Percentiles rank a stretch among this genome's conserved stretches.
phyloP scores from a whole-genome alignment of 64 coral and sea anemone species.

The Orbicella faveolata region DNA sequence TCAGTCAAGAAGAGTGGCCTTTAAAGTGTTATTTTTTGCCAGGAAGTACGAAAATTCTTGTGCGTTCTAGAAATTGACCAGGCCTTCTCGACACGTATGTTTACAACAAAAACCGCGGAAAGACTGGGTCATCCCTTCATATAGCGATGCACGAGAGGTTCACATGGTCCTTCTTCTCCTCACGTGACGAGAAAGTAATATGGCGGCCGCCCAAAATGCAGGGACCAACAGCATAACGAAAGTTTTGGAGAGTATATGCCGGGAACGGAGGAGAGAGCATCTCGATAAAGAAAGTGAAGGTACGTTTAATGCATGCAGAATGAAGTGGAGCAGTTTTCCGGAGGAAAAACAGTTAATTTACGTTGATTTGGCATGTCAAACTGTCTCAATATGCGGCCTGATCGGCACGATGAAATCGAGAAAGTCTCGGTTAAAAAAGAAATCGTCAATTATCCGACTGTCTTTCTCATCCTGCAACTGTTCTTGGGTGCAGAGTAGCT shows the following conservation, averaged over 20 bases:
- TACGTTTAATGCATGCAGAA: conserved; percentile 1
- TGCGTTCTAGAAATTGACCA: not conserved
- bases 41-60: not conserved
- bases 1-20: not conserved
- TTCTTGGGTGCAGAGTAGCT: too few relatives aligned
- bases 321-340: not conserved
- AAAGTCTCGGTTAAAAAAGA: not conserved
- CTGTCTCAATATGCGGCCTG: not conserved
- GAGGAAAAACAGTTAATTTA: not conserved
- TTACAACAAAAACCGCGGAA: not conserved
- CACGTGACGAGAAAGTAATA: conserved; percentile 82
- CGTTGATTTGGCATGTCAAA: not conserved
- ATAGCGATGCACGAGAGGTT: not conserved
- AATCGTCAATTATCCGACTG: too few relatives aligned
- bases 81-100: conserved; percentile 20
- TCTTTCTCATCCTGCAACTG: too few relatives aligned
- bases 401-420: not conserved
- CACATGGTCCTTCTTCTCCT: not conserved
- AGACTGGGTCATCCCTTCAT: not conserved
- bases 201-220: conserved; percentile 63
- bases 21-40: not conserved
- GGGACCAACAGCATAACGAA: conserved; percentile 45
- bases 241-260: conserved; percentile 90
- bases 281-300: conserved; percentile 95
- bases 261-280: conserved; percentile 78